Evolutionary conservation across 2,113 vertebrate species (phyloP).

Genomic region (Mormyrus lacerda): DNA sequence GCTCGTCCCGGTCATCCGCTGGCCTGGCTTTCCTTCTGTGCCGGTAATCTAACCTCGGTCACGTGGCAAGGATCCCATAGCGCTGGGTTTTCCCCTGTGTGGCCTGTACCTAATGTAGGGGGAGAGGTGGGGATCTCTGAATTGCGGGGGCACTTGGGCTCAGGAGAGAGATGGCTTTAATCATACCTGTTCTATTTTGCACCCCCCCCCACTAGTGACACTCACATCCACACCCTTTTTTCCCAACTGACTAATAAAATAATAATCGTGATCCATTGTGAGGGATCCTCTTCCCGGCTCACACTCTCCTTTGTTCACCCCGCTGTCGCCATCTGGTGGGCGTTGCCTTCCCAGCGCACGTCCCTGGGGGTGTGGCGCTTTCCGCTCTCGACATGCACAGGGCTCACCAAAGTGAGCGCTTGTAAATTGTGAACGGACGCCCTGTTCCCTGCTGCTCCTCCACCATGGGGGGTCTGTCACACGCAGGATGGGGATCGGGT

Average conservation of each 20-base stretch:
- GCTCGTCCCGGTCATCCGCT: constrained; percentile 22
- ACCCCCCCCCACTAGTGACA: neutral
- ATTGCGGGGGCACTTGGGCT: neutral
- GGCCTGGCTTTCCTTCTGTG: constrained; percentile 23
- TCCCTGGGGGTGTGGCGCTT: neutral
- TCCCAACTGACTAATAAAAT: neutral
- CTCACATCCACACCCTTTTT: neutral
- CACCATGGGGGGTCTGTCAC: neutral
- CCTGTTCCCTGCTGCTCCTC: neutral
- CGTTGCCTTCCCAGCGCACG: neutral
- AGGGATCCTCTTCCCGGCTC: neutral
- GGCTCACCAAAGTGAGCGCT: neutral
- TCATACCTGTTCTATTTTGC: neutral
- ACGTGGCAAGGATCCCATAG: constrained; percentile 36
- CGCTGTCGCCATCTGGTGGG: neutral
- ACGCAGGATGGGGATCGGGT: neutral
- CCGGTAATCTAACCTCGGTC: constrained; percentile 41
- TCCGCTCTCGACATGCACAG: neutral
- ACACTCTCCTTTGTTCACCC: neutral
- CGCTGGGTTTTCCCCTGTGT: constrained; percentile 46
- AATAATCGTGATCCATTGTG: neutral
- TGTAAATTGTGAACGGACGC: neutral
- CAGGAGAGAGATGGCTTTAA: neutral
- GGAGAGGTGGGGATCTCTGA: neutral
- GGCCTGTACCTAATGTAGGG: neutral